Evolutionary conservation across 1,140 invertebrate genomes (phyloP), one percentile per base, ranked within the genome.

Genomic region (Dendrolimus kikuchii): DNA sequence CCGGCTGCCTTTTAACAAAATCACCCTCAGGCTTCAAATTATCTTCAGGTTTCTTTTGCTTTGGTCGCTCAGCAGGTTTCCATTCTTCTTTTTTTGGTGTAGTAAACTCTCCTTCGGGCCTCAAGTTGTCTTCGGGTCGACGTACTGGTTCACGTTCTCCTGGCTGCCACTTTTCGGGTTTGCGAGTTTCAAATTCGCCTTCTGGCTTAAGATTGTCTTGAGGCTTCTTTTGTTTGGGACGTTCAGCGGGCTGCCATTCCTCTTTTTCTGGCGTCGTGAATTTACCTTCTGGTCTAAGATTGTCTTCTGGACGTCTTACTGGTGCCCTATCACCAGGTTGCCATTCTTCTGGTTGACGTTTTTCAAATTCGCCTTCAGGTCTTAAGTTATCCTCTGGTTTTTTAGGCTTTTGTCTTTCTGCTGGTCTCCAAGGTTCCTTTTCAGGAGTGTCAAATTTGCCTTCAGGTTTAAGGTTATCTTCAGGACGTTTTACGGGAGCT

Each of bases 331-430:
- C 91, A 6, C 88, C 90, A 3, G 88, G 89, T 7, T 64, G 69
- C 66, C 86, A 89, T 62, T 87, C 71, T 42, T 89, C 78, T 4
- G 84, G 79, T 49, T 78, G 67, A 1, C 86, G 81, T 48, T 73
- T 75, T 47, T 89, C 85, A 64, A 92, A 92, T 53, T 92, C 89
- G 10, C 91, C 90, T 72, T 90, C 60, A 68, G 81, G 73, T 90
- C 88, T 53, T 83, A 87, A 50, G 74, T 77, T 79, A 43, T 88
- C 81, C 6, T 92, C 90, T 0, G 86, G 85, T 62, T 42, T 43
- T 64, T 77, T 7, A 5, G 43, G 43, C 23, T n/a, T 45, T 45
- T 45, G 43, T n/a, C 43, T 45, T 45, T 45, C 43, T n/a, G 43
- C 43, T 9, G 43, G 43, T n/a, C 23, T 45, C 43, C 43, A 45